These are phyloP conservation scores for Uloborus plumipes DNA, from an alignment of 2,888 invertebrate species.

Conservation along the genomic window DNA sequence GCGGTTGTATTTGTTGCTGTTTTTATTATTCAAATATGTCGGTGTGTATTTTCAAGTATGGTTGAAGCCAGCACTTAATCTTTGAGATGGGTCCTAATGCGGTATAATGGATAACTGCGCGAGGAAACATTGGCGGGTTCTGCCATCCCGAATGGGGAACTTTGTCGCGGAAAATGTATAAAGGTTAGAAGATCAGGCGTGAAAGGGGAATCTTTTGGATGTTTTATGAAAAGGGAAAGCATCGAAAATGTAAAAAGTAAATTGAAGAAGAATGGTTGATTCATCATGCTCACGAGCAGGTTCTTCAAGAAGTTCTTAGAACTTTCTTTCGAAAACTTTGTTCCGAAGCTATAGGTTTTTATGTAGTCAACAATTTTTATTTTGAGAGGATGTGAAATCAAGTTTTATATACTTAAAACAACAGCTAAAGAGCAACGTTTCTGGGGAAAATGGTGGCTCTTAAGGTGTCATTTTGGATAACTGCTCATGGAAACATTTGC, in stretches of 20 bases:
- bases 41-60: constrained; percentile 26
- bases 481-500: not conserved
- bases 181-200: constrained; percentile 12
- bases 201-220: not conserved
- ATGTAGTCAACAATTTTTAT: too few species aligned
- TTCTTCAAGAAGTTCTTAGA: too few species aligned
- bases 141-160: constrained; percentile 9
- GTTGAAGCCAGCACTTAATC: constrained; percentile 9
- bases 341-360: too few species aligned
- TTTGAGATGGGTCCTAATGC: constrained; percentile 32
- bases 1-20: not conserved
- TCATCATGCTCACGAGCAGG: too few species aligned
- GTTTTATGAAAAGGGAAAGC: too few species aligned
- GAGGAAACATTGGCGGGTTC: not conserved
- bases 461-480: constrained; percentile 30
- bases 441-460: constrained; percentile 11
- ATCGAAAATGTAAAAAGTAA: too few species aligned
- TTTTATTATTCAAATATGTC: constrained; percentile 34
- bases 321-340: too few species aligned
- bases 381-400: too few species aligned
- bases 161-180: not conserved
- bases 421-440: too few species aligned
- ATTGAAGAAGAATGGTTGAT: too few species aligned
- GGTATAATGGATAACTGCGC: constrained; percentile 25
- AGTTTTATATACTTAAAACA: too few species aligned